Base-by-base conservation (phyloP, 2,888 invertebrate genomes). In the Oscheius sp. region DNA sequence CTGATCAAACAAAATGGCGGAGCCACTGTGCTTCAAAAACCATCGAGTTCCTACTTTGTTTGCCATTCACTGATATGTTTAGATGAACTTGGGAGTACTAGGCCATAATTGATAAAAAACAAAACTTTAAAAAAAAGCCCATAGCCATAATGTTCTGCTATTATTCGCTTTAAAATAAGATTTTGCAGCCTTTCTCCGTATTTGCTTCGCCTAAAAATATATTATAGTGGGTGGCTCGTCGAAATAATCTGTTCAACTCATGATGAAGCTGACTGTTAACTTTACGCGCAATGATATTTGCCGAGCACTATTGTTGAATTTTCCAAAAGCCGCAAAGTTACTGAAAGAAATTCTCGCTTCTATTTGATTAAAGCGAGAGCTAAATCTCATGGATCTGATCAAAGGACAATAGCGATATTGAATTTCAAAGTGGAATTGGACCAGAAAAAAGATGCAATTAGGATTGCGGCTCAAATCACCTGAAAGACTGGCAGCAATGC, bases 1-100 rank as follows among this genome's bases (percentile, higher is more conserved):
- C 61, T 61, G 61, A 61, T 61, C 61, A 61, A 61, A 61, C 31
- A 61, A 37, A 37, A 39, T 42, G 61, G 29, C 25, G 15, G 42
- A 20, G 20, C 42, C 42, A 17, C 42, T n/a, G 42, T 17, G 42
- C 20, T 20, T 42, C 42, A 42, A 42, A 42, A 42, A 42, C 42
- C 42, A 20, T 20, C 42, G 20, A 17, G n/a, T n/a, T 12, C 42
- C 17, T 17, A 34, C 37, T 34, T 12, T 34, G 37, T 34, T 6
- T 42, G 42, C 17, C n/a, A n/a, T 42, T 42, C 42, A 42, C 4
- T 42, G 4, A 17, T n/a, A n/a, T n/a, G n/a, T n/a, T n/a, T n/a
- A 34, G 17, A n/a, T 12, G 17, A 42, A n/a, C 17, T 42, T 42
- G 15, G 4, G 3, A 17, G 5, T 3, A 12, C 4, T 42, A 12